Evolutionary conservation across 2,888 invertebrate species (phyloP), one percentile per base, ranked within the genome.

Genomic region (Baccha elongata): DNA sequence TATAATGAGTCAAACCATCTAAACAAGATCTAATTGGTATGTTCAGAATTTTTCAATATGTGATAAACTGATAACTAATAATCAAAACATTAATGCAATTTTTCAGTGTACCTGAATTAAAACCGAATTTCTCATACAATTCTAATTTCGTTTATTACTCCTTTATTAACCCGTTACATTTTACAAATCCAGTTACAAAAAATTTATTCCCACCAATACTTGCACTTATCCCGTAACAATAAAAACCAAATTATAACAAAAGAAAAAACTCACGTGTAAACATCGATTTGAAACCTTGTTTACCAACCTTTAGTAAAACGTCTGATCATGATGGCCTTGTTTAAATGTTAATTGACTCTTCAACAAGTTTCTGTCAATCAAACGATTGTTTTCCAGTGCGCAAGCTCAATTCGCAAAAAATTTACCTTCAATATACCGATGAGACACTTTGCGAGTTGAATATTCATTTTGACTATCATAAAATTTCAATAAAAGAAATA

Each of bases 381-480:
- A 23, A 17, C 13, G 2, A 35, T 52, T 37, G 53, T 3, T 35
- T 35, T 50, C 44, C 44, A 58, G 13, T 48, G 58, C 69, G 37
- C 13, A 44, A 10, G 23, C 46, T 42, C 35, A 60, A 76, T 83
- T 76, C 62, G 76, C 72, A 73, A 15, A 73, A 58, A 37, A 58
- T 48, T 60, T 67, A 44, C 83, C 83, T 83, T 83, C 83, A 62
- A 46, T 68, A 83, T 71, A 68, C 72, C 62, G 62, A 83, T 72
- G 65, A 62, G 75, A 76, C 62, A 76, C 76, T 72, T 72, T 75
- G 32, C 37, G 46, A 17, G 58, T 52, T 71, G 65, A 83, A 83
- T 83, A 83, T 76, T 76, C 81, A 83, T 83, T 67, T 76, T 23
- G 15, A 15, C 32, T 2, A 35, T 73, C 72, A 83, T 73, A 78